Base-by-base conservation (phyloP, 2,797 vertebrate species). In the Cyclopterus lumpus region DNA sequence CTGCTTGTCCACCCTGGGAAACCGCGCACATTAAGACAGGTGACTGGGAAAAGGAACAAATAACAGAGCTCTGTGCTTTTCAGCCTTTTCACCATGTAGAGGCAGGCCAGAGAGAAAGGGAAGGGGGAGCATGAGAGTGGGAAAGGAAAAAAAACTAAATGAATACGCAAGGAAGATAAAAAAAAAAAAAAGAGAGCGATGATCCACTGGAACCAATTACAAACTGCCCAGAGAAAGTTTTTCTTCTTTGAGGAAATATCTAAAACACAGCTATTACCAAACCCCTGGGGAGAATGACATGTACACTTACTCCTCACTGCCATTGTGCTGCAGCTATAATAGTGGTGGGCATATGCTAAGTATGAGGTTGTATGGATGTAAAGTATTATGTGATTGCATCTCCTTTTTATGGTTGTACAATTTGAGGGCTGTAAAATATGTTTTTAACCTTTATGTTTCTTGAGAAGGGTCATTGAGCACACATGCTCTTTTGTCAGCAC, bases 181-280 rank as follows among this genome's bases (percentile, higher is more conserved):
- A 49, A 49, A 54, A 49, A 8, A 30, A 80, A 84, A 75, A 28
- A 81, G 77, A 75, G 28, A 81, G 77, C 78, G 59, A 93, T 73
- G 83, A 90, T 93, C 83, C 85, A 84, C 93, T 94, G 93, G 91
- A 95, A 93, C 70, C 91, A 91, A 93, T 95, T 93, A 92, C 67
- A 94, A 81, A 91, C 86, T 62, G 88, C 88, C 88, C 80, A 85
- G 72, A 88, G 87, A 92, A 90, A 77, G 79, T 88, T 91, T 60
- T 83, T 83, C 78, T 44, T 89, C 78, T 88, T 86, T 76, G 81
- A 81, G 80, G 68, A 90, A 90, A 91, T 81, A 86, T 87, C 71
- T 84, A 70, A 91, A 93, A 79, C 67, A 63, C 75, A 81, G 83
- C 77, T 78, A 86, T 88, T 82, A 88, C 76, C 66, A 80, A 88